Percentiles rank a stretch among this genome's conserved stretches.
These are phyloP conservation scores for Buathra laborator DNA, from an alignment of 2,888 invertebrate species.

Conservation along the genomic window DNA sequence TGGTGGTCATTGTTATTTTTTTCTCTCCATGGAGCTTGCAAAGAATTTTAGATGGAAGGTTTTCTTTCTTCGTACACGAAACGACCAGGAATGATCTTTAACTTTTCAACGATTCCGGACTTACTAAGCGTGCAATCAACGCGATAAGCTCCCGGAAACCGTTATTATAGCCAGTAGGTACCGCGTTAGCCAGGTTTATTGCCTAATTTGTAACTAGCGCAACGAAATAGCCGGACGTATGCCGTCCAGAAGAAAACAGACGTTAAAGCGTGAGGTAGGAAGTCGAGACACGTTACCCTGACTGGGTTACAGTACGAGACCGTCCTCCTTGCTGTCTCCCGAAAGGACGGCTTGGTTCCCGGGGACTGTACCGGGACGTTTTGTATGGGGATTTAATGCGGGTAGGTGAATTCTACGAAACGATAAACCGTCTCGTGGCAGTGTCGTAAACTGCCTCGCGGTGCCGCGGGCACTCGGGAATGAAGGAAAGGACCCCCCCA, in stretches of 20 bases:
- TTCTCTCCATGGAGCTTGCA: background rate
- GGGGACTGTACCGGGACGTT: constrained; percentile 12
- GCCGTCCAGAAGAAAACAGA: constrained; percentile 31
- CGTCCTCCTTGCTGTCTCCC: constrained; percentile 40
- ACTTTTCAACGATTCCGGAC: constrained; percentile 6
- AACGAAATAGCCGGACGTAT: constrained; percentile 29
- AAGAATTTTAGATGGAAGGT: background rate
- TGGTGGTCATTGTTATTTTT: too few relatives aligned
- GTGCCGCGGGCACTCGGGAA: constrained; percentile 45
- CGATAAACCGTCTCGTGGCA: constrained; percentile 70
- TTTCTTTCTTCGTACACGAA: background rate
- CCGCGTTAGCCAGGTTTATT: constrained; percentile 43
- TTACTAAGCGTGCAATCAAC: background rate
- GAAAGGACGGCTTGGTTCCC: constrained; percentile 15
- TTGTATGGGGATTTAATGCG: constrained; percentile 67
- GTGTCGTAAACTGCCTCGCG: constrained; percentile 67
- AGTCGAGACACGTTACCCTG: constrained; percentile 71
- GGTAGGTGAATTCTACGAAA: constrained; percentile 68
- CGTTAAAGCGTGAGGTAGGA: constrained; percentile 57
- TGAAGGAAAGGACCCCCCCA: constrained; percentile 58
- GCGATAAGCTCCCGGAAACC: constrained; percentile 13
- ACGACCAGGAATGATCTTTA: background rate
- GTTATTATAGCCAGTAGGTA: constrained; percentile 44
- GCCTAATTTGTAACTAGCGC: constrained; percentile 53
- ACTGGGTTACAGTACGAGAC: constrained; percentile 30